Percentiles rank a stretch among this genome's conserved stretches.
Conservation (phyloP, 2,113 vertebrate genomes). For the Peromyscus leucopus region DNA sequence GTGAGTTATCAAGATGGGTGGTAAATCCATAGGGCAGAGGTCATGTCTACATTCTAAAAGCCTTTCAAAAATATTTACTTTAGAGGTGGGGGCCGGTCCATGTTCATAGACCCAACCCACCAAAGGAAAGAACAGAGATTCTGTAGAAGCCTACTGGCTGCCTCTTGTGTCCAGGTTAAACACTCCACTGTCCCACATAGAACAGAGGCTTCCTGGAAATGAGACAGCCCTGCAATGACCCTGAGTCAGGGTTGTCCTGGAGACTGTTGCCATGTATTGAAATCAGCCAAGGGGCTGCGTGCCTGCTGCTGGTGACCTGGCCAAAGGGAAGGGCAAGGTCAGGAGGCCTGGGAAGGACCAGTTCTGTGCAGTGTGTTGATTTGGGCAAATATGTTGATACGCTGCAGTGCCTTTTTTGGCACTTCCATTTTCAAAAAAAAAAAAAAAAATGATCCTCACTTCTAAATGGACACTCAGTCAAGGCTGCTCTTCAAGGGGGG, state of each 20-base stretch:
- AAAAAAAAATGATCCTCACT: background rate
- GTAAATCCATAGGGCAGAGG: constrained; percentile 41
- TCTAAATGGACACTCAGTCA: background rate
- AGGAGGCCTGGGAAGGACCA: constrained; percentile 8
- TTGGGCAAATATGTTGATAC: constrained; percentile 49
- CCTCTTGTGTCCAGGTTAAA: background rate
- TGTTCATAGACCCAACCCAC: constrained; percentile 22
- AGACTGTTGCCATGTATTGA: constrained; percentile 59
- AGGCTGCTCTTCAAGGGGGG: background rate
- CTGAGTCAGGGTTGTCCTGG: constrained; percentile 58
- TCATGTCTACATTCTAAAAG: constrained; percentile 55
- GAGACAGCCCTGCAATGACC: constrained; percentile 58
- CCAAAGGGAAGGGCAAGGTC: constrained; percentile 70
- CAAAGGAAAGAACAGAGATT: constrained; percentile 52
- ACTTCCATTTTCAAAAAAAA: constrained; percentile 26
- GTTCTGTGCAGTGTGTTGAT: constrained; percentile 25
- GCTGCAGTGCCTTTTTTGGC: background rate
- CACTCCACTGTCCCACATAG: background rate
- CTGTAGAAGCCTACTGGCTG: background rate
- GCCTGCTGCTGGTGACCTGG: constrained; percentile 4
- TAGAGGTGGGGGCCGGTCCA: constrained; percentile 8
- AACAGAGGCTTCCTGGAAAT: constrained; percentile 73
- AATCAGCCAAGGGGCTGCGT: background rate
- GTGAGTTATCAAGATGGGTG: constrained; percentile 34
- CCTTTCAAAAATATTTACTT: constrained; percentile 76